Conservation (phyloP, 2,888 invertebrate species). For the Cabera pusaria region DNA sequence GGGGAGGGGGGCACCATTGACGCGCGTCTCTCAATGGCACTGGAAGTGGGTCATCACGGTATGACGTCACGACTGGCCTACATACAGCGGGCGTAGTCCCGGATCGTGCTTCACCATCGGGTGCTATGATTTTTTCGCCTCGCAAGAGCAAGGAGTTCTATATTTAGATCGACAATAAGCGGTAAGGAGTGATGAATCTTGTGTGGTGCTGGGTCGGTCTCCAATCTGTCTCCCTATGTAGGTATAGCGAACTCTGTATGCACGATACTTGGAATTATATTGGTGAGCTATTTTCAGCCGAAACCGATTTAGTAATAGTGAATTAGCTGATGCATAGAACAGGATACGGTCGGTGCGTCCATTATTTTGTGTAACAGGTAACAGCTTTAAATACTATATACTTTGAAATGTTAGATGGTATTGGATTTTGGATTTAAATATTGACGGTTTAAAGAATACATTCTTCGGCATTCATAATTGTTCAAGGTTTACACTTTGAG, state of each 20-base stretch:
- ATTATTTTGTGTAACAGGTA: too few species aligned
- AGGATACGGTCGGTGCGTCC: too few species aligned
- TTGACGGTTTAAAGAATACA: too few species aligned
- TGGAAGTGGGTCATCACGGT: slow-evolving; percentile 69
- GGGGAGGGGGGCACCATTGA: slow-evolving; percentile 70
- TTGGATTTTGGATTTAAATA: too few species aligned
- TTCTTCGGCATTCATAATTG: too few species aligned
- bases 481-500: too few species aligned
- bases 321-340: too few species aligned
- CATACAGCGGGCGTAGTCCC: slow-evolving; percentile 73
- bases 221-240: slow-evolving; percentile 12
- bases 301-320: too few species aligned
- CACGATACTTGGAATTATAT: too few species aligned
- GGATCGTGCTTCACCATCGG: slow-evolving; percentile 45
- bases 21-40: slow-evolving; percentile 79
- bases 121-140: slow-evolving; percentile 50
- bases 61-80: slow-evolving; percentile 79
- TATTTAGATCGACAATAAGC: slow-evolving; percentile 55
- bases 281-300: too few species aligned
- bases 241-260: not conserved
- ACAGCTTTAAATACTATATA: too few species aligned
- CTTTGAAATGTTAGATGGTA: too few species aligned
- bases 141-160: slow-evolving; percentile 50
- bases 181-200: slow-evolving; percentile 22
- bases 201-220: slow-evolving; percentile 11